Evolutionary conservation across 2,888 invertebrate species (phyloP), one percentile per base, ranked within the genome.

Genomic region (Drosophila anceps): DNA sequence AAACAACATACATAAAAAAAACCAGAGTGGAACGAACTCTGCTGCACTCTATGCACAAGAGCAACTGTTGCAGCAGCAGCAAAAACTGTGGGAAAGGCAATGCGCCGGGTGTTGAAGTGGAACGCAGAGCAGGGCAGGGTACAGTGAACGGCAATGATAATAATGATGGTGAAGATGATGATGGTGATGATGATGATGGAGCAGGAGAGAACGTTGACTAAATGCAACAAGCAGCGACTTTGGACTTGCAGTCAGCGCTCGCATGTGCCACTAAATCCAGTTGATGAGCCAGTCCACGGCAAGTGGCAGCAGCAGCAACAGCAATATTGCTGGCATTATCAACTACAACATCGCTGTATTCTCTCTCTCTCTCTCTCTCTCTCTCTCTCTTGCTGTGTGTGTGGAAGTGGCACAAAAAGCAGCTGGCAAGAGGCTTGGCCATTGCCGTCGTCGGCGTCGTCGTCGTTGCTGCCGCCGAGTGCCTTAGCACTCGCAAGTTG

Each of bases 11-110:
- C 24, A 73, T 7, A 29, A 15, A 70, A 67, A 67, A 69, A 75
- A 53, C 61, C 61, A 72, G 89, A 88, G 90, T 90, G 90, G 89
- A 90, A 90, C 90, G 90, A 90, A 90, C 90, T 90, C 84, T 90
- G 81, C 79, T 88, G 88, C 89, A 87, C 89, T 85, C 86, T 77
- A 68, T 46, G 67, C 81, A 62, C 70, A 51, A 29, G 53, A 48
- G 46, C 64, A 65, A 37, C 61, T n/a, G 63, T 64, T 35, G 31
- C 63, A 43, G 39, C 60, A 27, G 65, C 74, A 73, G 64, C 67
- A 48, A 31, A 67, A 57, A 74, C 79, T 84, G 84, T 85, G 88
- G 85, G 85, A 88, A 88, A 76, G 79, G 81, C 83, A 81, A 53
- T 76, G 79, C 63, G 81, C 73, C 79, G 84, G 84, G 84, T 84